Base-by-base conservation (phyloP, 2,113 vertebrate species). In the Prinia subflava region DNA sequence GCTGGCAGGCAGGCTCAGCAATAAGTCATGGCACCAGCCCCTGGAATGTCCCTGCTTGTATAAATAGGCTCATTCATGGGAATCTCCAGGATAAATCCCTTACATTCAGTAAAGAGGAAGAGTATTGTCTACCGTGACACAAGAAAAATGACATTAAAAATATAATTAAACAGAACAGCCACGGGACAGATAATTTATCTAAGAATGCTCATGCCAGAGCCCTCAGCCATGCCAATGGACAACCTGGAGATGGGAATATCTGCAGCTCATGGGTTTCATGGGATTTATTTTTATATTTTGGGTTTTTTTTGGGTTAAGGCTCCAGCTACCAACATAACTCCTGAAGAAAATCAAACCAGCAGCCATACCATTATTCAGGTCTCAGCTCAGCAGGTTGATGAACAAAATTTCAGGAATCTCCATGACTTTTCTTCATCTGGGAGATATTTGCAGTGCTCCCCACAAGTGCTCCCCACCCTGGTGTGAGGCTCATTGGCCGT, bases 81-180 rank as follows among this genome's bases (percentile, higher is more conserved):
- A 92, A 90, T 79, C 77, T 92, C 74, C 56, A 30, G 87, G 75
- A 89, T 22, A 91, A 92, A 92, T 74, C 73, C 92, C 69, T 80
- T 4, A 7, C 0, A 15, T 49, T 63, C 76, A 47, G 13, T 82
- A 37, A 42, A 87, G 50, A 83, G 82, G 71, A 84, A 92, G 71
- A 81, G 94, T 71, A 86, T 80, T 95, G 84, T 89, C 71, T 53
- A 2, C 24, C 16, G 60, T 78, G 87, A 70, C 88, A 91, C n/a
- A 50, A 88, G 59, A 93, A 95, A 90, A 91, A 93, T 73, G n/a
- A 53, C 77, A 44, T 60, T 42, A 4, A 4, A 23, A n/a, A 39
- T 60, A 81, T n/a, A 90, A 70, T 88, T 83, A 59, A 76, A 75
- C 42, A 73, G 49, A 83, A 24, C 6, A 30, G 30, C 44, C 17